Percentiles rank a stretch among this genome's conserved stretches.
Evolutionary conservation across 2,113 vertebrate genomes (phyloP).

Genomic region (Cavia porcellus): DNA sequence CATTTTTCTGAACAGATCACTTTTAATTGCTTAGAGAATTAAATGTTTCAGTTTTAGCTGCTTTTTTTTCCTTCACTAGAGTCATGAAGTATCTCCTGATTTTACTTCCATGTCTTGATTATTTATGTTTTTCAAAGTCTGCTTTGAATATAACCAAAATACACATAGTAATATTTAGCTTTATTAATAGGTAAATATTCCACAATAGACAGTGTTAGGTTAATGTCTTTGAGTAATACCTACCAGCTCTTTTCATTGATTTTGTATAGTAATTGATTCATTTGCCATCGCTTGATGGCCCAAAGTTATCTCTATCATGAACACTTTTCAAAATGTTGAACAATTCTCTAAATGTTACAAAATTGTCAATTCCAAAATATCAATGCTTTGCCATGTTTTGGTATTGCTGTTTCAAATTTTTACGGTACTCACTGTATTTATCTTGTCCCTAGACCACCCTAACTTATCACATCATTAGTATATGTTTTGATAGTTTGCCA

Average conservation of each 20-base stretch:
- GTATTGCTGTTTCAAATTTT: conserved; percentile 18
- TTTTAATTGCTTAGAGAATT: conserved; percentile 47
- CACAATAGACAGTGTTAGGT: background rate
- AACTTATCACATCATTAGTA: background rate
- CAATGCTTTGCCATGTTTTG: background rate
- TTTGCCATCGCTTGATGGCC: background rate
- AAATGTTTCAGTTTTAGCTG: conserved; percentile 3
- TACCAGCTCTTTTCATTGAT: background rate
- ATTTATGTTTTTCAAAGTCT: background rate
- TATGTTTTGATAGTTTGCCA: background rate
- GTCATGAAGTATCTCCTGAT: background rate
- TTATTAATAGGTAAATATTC: background rate
- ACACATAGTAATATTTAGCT: background rate
- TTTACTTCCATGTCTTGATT: background rate
- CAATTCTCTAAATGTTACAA: background rate
- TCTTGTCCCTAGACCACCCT: background rate
- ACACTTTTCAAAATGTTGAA: background rate
- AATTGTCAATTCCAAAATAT: background rate
- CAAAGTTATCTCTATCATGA: background rate
- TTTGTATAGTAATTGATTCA: background rate
- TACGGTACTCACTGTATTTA: background rate
- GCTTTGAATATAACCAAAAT: background rate
- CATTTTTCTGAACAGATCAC: background rate
- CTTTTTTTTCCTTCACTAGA: background rate
- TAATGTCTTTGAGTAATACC: background rate